These are phyloP conservation scores for Cecropterus lyciades DNA, from an alignment of 1,140 invertebrate genomes.

Conservation along the genomic window DNA sequence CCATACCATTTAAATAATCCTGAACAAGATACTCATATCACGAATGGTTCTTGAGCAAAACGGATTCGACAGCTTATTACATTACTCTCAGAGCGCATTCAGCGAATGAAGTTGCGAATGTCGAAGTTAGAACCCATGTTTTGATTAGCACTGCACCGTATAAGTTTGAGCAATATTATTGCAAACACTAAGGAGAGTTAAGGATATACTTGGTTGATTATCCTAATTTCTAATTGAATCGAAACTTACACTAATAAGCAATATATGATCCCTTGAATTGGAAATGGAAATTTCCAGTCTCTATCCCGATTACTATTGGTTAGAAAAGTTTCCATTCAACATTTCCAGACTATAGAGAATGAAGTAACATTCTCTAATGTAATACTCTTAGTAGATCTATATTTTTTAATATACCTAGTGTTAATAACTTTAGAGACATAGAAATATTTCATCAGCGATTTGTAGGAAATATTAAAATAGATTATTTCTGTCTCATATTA, in stretches of 20 bases:
- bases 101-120: conserved; percentile 33
- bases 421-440: too few species aligned
- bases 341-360: too few species aligned
- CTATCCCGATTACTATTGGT: too few species aligned
- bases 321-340: too few species aligned
- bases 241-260: background rate
- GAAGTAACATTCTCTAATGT: too few species aligned
- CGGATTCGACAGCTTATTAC: conserved; percentile 50
- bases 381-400: too few species aligned
- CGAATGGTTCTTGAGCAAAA: conserved; percentile 47
- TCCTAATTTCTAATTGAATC: background rate
- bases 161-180: background rate
- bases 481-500: too few species aligned
- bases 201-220: background rate
- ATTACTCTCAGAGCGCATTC: conserved; percentile 50
- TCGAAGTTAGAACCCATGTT: conserved; percentile 24
- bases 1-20: background rate
- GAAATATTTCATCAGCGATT: too few species aligned
- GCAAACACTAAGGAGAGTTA: background rate
- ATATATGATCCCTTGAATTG: background rate
- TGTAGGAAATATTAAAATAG: too few species aligned
- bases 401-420: too few species aligned
- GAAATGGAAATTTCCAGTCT: too few species aligned
- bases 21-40: conserved; percentile 36
- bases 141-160: conserved; percentile 10